Base-by-base conservation (phyloP, 2,113 vertebrate species). In the Gnathonemus echidnorhynchus region DNA sequence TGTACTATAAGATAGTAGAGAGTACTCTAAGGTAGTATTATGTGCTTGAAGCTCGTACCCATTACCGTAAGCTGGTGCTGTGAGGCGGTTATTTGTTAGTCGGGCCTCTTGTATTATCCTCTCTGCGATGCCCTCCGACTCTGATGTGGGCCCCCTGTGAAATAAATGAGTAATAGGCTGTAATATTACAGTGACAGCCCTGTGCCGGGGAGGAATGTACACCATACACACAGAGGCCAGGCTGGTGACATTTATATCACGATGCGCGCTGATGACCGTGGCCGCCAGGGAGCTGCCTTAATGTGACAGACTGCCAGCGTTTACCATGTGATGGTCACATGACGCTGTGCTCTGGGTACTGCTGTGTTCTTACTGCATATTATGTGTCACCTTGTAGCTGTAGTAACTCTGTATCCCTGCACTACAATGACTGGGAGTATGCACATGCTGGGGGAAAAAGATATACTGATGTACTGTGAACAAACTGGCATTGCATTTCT, bases 111-210 rank as follows among this genome's bases (percentile, higher is more conserved):
- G 35, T 19, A 42, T 42, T 42, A 80, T 80, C 74, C 35, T 80
- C 74, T 80, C 35, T 80, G 74, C 35, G 35, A 19, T 80, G 74
- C 74, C 74, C 74, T 42, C 74, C 35, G 35, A 80, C 74, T 42
- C 74, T 80, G 74, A 80, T 39, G 74, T 13, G 15, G 74, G 74
- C 74, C 74, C 74, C 74, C 35, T 80, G 74, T 80, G 74, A 42
- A 80, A 80, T 80, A 80, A 80, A 80, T 80, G 74, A 80, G 74
- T 80, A 80, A 80, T 80, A 80, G 74, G 74, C 74, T 80, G 35
- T 80, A 80, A 80, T 80, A 80, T 80, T 80, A 80, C 31, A 80
- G 31, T 80, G 74, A 80, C 74, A 80, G 74, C 74, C 74, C 13
- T 80, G 74, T 80, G 74, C 74, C 35, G 6, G 15, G 74, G 74